Base-by-base conservation (phyloP, 2,113 vertebrate genomes). In the Setophaga kirtlandii region DNA sequence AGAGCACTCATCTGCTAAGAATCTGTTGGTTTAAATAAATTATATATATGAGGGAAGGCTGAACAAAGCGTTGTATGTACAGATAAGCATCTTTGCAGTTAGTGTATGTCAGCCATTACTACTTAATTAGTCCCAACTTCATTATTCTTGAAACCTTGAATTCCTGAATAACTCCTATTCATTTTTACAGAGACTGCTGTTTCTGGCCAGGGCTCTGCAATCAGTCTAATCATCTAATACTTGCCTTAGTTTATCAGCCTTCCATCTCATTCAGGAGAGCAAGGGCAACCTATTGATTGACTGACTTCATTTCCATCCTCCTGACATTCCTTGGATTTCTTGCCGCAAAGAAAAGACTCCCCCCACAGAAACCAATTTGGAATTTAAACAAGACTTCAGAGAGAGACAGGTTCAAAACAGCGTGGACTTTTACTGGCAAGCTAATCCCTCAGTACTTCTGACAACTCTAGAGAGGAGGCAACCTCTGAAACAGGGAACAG, bases 321-420 rank as follows among this genome's bases (percentile, higher is more conserved):
- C 79, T 84, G 80, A 84, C 76, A 82, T 89, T 81, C 85, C 82
- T 75, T 56, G 76, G 56, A 83, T 89, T 93, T 93, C 83, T 81
- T 82, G 37, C 42, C 58, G 60, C 58, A 71, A 80, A 78, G 76
- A 92, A 42, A 64, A 87, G 60, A 62, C 60, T 58, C 18, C 10
- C 28, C 19, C 47, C n/a, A 69, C 69, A 89, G 77, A 96, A 89
- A 96, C 22, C 46, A 75, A 73, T 89, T 5, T 73, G 79, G 76
- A 92, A 90, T 84, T 96, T 78, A 69, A 92, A 68, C 42, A 78
- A 70, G 68, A 55, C 56, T 90, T 85, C 37, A 93, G 83, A 88
- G 62, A 80, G 35, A 69, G 31, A 41, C 0, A 1, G 50, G 44
- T 55, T 89, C 33, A 89, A 89, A 93, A 93, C 1, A 0, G 25